Conservation (phyloP, 1,140 invertebrate species). For the Mizuhopecten yessoensis region DNA sequence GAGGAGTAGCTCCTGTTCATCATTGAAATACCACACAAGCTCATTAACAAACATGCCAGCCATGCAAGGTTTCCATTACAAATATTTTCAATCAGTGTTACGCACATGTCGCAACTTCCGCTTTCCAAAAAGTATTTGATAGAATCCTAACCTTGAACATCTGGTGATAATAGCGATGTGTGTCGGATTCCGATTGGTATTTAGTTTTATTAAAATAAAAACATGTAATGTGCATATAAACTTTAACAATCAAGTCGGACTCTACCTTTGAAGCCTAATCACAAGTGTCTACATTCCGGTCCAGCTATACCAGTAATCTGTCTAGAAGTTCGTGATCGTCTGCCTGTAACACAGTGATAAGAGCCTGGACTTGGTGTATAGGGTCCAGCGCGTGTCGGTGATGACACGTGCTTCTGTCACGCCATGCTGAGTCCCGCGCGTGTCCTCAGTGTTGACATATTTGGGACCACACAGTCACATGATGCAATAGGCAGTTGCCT, state of each 20-base stretch:
- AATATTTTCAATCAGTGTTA: constrained; percentile 1
- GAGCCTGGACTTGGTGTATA: no score
- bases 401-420: no score
- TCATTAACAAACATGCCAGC: constrained; percentile 1
- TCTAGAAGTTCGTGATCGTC: background rate
- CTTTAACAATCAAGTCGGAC: no score
- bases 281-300: no score
- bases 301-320: no score
- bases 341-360: background rate
- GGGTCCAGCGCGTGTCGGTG: no score
- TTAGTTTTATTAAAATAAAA: background rate
- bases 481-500: no score
- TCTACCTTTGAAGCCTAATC: no score
- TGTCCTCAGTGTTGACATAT: no score
- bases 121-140: background rate
- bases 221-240: no score
- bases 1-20: background rate
- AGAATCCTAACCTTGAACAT: background rate
- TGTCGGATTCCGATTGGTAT: background rate
- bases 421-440: no score
- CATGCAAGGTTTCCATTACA: constrained; percentile 3
- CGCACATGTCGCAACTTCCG: constrained; percentile 30
- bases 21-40: background rate
- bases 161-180: background rate
- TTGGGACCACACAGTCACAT: no score